Evolutionary conservation across 2,888 invertebrate species (phyloP), one percentile per base, ranked within the genome.

Genomic region (Diplolepis rosae): DNA sequence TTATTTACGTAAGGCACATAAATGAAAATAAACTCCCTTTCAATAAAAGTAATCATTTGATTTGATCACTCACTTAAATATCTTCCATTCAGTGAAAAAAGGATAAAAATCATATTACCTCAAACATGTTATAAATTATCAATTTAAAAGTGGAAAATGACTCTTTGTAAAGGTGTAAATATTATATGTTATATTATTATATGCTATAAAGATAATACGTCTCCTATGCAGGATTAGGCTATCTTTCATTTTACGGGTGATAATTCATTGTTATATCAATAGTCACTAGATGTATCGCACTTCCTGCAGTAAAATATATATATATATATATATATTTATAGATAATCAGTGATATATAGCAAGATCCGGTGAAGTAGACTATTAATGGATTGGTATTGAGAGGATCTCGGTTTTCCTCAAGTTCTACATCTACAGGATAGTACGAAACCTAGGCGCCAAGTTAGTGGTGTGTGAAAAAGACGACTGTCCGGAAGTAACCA

Each of bases 391-490:
- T 56, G 32, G 18, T 32, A 35, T 32, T 15, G 52, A 52, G 4
- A 54, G 54, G 30, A 32, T 32, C 28, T 32, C 30, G 5, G 54
- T 32, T 54, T 54, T 32, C 22, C n/a, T 13, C 48, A 48, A 48
- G 48, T 22, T 48, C 22, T 48, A 22, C 22, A 18, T 48, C 15
- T 45, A 4, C 5, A 18, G n/a, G 7, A 22, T 22, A 22, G 56
- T 22, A 56, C 11, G 22, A 1, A 11, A 11, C 48, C 18, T 11
- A 11, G 56, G 56, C 56, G 56, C 56, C 56, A n/a, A n/a, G n/a
- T n/a, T n/a, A 56, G 18, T 13, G 24, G 35, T 56, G 56, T 56
- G 56, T 56, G 35, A 56, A 56, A 56, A 56, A 35, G 22, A 56
- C 35, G 56, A 56, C 56, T 56, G 32, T 13, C 22, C 32, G 56